phyloP scores from a whole-genome alignment of 2,797 vertebrate genomes.

The Staurois parvus region DNA sequence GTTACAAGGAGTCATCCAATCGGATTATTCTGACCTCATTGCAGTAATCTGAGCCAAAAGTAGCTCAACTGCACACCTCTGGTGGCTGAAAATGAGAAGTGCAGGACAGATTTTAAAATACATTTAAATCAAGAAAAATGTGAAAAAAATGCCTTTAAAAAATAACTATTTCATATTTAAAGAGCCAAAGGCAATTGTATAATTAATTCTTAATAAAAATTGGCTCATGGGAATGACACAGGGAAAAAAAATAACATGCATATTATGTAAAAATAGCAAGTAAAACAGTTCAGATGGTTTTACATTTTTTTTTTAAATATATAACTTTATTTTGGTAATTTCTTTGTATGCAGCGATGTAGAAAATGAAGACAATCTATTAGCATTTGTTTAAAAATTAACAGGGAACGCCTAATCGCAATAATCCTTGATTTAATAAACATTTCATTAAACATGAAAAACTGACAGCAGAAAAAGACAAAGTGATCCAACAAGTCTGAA shows the following conservation, averaged over 20 bases:
- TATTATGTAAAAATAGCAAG: no score
- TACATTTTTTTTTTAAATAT: neutral
- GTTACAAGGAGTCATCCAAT: slow-evolving; percentile 77
- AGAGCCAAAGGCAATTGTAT: neutral
- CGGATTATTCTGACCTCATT: slow-evolving; percentile 73
- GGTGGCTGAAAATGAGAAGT: slow-evolving; percentile 73
- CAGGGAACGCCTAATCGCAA: no score
- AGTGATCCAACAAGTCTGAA: no score
- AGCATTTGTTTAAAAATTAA: no score
- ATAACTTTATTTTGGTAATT: neutral
- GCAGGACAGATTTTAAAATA: slow-evolving; percentile 59
- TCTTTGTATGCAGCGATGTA: neutral
- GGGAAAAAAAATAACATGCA: neutral
- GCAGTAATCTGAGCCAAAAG: slow-evolving; percentile 70
- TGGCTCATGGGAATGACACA: neutral
- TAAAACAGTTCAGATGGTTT: no score
- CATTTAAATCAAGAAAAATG: slow-evolving; percentile 23
- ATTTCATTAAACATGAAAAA: no score
- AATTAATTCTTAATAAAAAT: neutral
- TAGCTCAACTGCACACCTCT: slow-evolving; percentile 91
- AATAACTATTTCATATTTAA: neutral
- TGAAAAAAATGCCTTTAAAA: neutral
- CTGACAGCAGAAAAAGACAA: no score
- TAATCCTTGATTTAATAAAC: no score
- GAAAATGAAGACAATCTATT: neutral